Evolutionary conservation across 1,140 invertebrate genomes (phyloP), one percentile per base, ranked within the genome.

Genomic region (Eupeodes corollae): DNA sequence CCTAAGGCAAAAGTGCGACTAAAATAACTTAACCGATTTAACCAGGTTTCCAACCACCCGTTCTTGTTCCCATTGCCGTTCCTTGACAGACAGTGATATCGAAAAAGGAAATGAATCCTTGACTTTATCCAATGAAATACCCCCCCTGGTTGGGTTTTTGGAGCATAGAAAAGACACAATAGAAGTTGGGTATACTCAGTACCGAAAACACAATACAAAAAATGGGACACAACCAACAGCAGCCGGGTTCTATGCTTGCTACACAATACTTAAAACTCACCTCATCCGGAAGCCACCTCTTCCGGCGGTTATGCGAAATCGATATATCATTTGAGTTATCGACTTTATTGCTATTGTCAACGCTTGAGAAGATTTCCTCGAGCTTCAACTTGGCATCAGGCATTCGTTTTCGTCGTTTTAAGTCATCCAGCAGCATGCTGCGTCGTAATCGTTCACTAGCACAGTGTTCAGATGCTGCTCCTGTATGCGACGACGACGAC

Each of bases 251-350:
- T n/a, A n/a, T n/a, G n/a, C n/a, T n/a, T n/a, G n/a, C 18, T 13
- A 33, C 32, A 34, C 13, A 33, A 44, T 16, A 19, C 12, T 44
- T 16, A 8, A 14, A 43, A 47, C 55, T 56, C 21, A 63, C 61
- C 58, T 66, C 72, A 53, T 73, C 70, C 15, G 72, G 63, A 46
- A 74, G 52, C 72, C 72, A 74, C 14, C 66, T 60, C 37, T 68
- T 68, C 18, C 50, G 51, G 18, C 68, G 52, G 43, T 56, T 56
- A 19, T 47, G 42, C 37, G 44, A 42, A 40, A 44, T 21, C 35
- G 49, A 46, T 30, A 49, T 13, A 34, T 52, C 51, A 40, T 40
- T 21, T 34, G 49, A 46, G 18, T 46, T 13, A 34, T 52, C 51
- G 19, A 31, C 41, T 40, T 33, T 14, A 15, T 38, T 31, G 26